Percentiles rank a stretch among this genome's conserved stretches.
Evolutionary conservation across 1,140 invertebrate species (phyloP).

Genomic region (Trachelipus rathkii): DNA sequence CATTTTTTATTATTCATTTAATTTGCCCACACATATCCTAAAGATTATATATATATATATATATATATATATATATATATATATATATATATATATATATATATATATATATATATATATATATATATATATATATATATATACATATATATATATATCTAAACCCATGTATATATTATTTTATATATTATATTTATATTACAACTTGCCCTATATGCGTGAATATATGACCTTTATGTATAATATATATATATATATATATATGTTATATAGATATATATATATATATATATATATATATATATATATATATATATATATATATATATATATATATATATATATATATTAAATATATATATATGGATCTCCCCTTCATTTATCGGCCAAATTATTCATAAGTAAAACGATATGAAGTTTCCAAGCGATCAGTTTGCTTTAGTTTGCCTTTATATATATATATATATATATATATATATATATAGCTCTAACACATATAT

Average conservation of each 20-base stretch:
- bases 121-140: neutral
- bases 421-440: too few species aligned
- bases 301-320: neutral
- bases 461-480: conserved; percentile 15
- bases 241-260: neutral
- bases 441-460: neutral
- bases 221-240: too few species aligned
- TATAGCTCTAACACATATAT: neutral
- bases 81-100: conserved; percentile 5
- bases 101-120: conserved; percentile 5
- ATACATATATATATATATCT: neutral
- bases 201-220: neutral
- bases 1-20: too few species aligned
- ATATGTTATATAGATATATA: neutral
- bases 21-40: too few species aligned
- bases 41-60: conserved; percentile 5
- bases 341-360: conserved; percentile 4
- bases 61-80: conserved; percentile 5
- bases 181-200: neutral
- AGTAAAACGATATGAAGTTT: too few species aligned
- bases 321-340: conserved; percentile 11
- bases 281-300: neutral
- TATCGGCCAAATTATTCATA: too few species aligned
- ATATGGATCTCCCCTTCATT: neutral
- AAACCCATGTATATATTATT: neutral